These are phyloP conservation scores for Tribolium freemani DNA, from an alignment of 2,888 invertebrate species.

Conservation along the genomic window DNA sequence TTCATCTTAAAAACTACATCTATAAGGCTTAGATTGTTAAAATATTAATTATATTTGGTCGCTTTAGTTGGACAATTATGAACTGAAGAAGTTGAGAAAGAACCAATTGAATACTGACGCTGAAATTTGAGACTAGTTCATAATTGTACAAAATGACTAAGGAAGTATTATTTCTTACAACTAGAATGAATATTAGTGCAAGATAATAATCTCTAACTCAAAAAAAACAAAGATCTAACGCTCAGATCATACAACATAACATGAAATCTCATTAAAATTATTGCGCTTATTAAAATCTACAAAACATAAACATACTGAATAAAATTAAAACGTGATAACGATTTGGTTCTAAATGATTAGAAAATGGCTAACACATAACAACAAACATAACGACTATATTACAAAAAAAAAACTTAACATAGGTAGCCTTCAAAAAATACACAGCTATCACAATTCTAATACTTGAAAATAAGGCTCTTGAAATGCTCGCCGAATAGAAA, in stretches of 20 bases:
- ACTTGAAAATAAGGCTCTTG: conserved; percentile 29
- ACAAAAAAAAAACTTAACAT: conserved; percentile 47
- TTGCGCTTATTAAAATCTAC: conserved; percentile 45
- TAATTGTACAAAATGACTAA: conserved; percentile 46
- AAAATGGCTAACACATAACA: conserved; percentile 53
- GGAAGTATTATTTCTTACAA: conserved; percentile 39
- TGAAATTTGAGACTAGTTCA: conserved; percentile 31
- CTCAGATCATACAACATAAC: conserved; percentile 36
- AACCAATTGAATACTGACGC: conserved; percentile 15
- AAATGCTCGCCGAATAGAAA: conserved; percentile 22
- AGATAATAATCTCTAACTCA: conserved; percentile 22
- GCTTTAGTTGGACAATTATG: conserved; percentile 58
- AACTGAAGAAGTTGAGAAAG: conserved; percentile 36
- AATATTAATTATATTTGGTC: conserved; percentile 62
- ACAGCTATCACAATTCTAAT: conserved; percentile 37
- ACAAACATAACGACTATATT: conserved; percentile 52
- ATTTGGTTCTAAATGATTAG: conserved; percentile 55
- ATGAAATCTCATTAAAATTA: conserved; percentile 44
- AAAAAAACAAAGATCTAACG: conserved; percentile 24
- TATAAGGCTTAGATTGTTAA: conserved; percentile 65
- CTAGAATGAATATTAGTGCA: conserved; percentile 42
- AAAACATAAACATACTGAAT: conserved; percentile 38
- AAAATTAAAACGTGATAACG: conserved; percentile 45
- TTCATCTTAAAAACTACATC: conserved; percentile 56
- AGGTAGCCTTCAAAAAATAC: conserved; percentile 20